phyloP scores from a whole-genome alignment of 2,113 vertebrate genomes.

The Benthochromis sp. region DNA sequence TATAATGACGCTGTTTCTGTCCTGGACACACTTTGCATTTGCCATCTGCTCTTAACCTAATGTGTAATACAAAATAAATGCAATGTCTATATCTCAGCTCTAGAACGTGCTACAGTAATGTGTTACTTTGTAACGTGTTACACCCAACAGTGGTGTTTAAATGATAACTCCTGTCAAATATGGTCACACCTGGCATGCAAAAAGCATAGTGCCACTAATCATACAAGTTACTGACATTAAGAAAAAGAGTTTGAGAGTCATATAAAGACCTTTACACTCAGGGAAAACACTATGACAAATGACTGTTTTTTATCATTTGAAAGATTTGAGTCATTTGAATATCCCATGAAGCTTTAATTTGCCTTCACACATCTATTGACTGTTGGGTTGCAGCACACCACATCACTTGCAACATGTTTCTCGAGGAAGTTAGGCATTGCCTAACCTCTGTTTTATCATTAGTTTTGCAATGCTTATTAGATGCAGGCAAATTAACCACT shows the following conservation, averaged over 20 bases:
- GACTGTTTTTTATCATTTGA: background rate
- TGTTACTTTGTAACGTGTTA: background rate
- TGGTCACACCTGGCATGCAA: background rate
- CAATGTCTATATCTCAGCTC: background rate
- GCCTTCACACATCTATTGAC: background rate
- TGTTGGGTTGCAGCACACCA: background rate
- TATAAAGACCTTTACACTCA: background rate
- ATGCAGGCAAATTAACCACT: background rate
- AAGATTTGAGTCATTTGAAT: background rate
- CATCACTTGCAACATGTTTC: background rate
- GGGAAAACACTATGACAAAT: background rate
- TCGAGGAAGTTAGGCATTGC: background rate
- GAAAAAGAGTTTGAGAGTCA: background rate
- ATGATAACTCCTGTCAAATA: background rate
- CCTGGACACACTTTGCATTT: background rate
- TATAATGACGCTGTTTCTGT: background rate
- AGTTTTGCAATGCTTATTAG: background rate
- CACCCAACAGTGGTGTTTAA: background rate
- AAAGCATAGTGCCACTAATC: background rate
- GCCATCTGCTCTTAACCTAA: background rate
- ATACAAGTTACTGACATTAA: background rate
- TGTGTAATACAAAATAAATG: background rate
- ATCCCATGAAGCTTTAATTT: background rate
- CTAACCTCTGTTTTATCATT: background rate
- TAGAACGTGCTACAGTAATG: background rate